phyloP scores from a whole-genome alignment of 2,888 invertebrate species.

The Clivina fossor region DNA sequence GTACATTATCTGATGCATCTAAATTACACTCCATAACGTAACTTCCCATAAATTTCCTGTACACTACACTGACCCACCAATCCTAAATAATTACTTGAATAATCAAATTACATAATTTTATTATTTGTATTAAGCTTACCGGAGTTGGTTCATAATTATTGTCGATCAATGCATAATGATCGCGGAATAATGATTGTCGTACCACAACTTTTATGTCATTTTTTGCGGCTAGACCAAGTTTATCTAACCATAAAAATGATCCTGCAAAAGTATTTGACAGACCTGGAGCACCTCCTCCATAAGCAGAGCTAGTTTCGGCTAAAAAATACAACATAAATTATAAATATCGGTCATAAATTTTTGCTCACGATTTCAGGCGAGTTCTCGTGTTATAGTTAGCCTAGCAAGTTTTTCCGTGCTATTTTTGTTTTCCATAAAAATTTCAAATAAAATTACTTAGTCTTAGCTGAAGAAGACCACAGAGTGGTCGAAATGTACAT shows the following conservation, averaged over 20 bases:
- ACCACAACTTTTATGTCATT: conserved; percentile 67
- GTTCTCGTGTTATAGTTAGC: too few species aligned
- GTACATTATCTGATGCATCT: conserved; percentile 52
- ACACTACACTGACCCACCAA: conserved; percentile 69
- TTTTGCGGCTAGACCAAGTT: conserved; percentile 68
- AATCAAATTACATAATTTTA: too few species aligned
- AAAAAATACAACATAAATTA: too few species aligned
- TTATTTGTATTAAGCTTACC: too few species aligned
- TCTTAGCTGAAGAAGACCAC: too few species aligned
- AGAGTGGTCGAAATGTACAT: too few species aligned
- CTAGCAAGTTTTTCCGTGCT: too few species aligned
- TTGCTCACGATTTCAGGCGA: too few species aligned
- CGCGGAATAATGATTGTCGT: conserved; percentile 68
- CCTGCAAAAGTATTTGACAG: conserved; percentile 70
- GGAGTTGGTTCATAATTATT: conserved; percentile 64
- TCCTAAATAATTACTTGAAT: too few species aligned
- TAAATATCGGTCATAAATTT: too few species aligned
- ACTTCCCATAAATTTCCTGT: conserved; percentile 68
- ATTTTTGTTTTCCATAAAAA: too few species aligned
- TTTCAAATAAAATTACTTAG: too few species aligned
- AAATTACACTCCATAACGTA: conserved; percentile 61
- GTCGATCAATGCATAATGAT: conserved; percentile 68
- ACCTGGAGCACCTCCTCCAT: conserved; percentile 72
- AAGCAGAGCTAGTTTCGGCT: conserved; percentile 75
- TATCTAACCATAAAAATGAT: conserved; percentile 75